Percentiles rank a stretch among this genome's conserved stretches.
Conservation (phyloP, 2,888 invertebrate genomes). For the Himalopsyche anomala region DNA sequence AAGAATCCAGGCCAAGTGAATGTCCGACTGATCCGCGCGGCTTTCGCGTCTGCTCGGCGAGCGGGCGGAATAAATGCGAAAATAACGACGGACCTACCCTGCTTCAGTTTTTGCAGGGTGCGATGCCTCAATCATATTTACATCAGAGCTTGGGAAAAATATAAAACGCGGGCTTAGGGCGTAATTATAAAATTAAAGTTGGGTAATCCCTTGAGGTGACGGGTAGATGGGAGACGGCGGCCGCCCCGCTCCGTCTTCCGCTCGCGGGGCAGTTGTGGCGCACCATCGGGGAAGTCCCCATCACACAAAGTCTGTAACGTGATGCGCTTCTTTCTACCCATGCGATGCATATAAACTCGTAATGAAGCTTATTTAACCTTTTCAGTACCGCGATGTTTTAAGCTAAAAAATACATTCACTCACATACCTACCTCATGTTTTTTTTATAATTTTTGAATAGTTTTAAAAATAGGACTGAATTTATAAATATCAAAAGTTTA, state of each 20-base stretch:
- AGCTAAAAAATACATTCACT: too few species aligned
- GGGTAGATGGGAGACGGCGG: not conserved
- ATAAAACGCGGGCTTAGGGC: constrained; percentile 46
- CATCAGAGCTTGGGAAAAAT: constrained; percentile 34
- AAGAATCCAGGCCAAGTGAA: not conserved
- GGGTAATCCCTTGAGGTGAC: constrained; percentile 51
- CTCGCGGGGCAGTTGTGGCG: not conserved
- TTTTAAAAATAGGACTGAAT: too few species aligned
- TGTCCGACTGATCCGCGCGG: not conserved
- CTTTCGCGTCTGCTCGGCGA: not conserved
- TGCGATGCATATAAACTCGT: too few species aligned
- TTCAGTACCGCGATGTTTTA: too few species aligned
- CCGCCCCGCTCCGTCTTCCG: constrained; percentile 1
- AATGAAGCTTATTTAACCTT: too few species aligned
- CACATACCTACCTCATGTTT: too few species aligned
- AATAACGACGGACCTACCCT: not conserved
- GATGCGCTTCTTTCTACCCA: too few species aligned
- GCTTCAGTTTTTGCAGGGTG: not conserved
- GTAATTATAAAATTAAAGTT: constrained; percentile 60
- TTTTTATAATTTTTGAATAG: too few species aligned
- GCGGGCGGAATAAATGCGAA: not conserved
- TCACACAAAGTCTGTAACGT: too few species aligned
- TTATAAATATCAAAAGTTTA: too few species aligned
- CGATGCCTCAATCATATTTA: constrained; percentile 31
- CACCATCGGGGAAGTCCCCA: not conserved